Percentiles rank a stretch among this genome's conserved stretches.
Evolutionary conservation across 2,113 vertebrate genomes (phyloP).

Genomic region (Sylvietta virens): DNA sequence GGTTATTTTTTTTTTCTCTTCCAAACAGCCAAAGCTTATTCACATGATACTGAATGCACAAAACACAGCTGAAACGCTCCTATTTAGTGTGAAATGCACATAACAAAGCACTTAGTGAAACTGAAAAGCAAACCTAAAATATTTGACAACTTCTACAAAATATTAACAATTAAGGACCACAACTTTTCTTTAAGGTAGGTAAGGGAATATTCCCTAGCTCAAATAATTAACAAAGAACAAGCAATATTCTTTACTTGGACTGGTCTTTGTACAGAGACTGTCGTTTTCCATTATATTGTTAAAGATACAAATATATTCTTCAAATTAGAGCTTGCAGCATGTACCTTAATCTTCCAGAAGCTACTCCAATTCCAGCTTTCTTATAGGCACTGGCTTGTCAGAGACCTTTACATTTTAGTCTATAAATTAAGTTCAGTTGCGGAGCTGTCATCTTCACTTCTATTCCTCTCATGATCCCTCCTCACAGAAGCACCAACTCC

Average conservation of each 20-base stretch:
- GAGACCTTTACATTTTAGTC: background rate
- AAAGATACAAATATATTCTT: background rate
- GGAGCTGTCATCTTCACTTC: background rate
- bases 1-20: background rate
- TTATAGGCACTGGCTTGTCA: background rate
- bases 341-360: background rate
- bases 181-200: background rate
- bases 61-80: background rate
- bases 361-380: background rate
- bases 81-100: background rate
- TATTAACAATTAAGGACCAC: background rate
- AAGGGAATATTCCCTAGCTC: background rate
- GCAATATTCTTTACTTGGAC: background rate
- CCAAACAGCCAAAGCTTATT: background rate
- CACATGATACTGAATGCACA: background rate
- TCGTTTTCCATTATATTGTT: background rate
- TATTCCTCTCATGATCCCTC: background rate
- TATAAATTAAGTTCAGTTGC: background rate
- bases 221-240: background rate
- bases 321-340: background rate
- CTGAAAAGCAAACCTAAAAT: background rate
- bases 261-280: background rate
- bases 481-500: background rate
- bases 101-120: background rate
- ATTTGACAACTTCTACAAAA: background rate